phyloP scores from a whole-genome alignment of 2,113 vertebrate species.

The Pelmatolapia mariae region DNA sequence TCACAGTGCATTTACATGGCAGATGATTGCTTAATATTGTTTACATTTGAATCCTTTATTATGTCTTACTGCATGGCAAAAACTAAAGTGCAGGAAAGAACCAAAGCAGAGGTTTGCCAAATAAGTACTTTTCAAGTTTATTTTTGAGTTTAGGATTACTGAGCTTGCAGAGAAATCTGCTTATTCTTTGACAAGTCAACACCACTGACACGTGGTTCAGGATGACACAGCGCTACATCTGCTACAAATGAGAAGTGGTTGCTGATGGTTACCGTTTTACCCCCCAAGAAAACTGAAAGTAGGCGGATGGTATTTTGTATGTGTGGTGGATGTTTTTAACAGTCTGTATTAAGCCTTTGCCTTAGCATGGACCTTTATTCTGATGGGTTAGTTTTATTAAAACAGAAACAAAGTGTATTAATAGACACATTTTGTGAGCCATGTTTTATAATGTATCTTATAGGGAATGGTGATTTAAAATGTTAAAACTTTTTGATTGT shows the following conservation, averaged over 20 bases:
- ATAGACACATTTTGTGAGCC: conserved; percentile 9
- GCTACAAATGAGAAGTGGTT: not conserved
- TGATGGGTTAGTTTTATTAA: not conserved
- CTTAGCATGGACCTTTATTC: conserved; percentile 19
- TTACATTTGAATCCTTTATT: not conserved
- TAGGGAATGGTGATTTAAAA: not conserved
- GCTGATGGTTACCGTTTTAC: not conserved
- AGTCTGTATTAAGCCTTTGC: not conserved
- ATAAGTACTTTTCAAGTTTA: not conserved
- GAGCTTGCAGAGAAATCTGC: not conserved
- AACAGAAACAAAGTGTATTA: not conserved
- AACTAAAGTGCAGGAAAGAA: not conserved
- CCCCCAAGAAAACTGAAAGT: not conserved
- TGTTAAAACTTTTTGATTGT: not conserved
- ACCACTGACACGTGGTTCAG: not conserved
- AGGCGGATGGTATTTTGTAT: not conserved
- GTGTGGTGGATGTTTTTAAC: not conserved
- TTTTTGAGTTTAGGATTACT: not conserved
- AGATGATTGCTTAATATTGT: not conserved
- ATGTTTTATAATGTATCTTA: conserved; percentile 45
- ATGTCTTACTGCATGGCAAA: not conserved
- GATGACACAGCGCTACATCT: not conserved
- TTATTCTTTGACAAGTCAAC: not conserved
- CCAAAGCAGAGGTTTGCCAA: not conserved
- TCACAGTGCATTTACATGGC: conserved; percentile 67